Base-by-base conservation (phyloP, 2,113 vertebrate species). In the Apeltes quadracus region DNA sequence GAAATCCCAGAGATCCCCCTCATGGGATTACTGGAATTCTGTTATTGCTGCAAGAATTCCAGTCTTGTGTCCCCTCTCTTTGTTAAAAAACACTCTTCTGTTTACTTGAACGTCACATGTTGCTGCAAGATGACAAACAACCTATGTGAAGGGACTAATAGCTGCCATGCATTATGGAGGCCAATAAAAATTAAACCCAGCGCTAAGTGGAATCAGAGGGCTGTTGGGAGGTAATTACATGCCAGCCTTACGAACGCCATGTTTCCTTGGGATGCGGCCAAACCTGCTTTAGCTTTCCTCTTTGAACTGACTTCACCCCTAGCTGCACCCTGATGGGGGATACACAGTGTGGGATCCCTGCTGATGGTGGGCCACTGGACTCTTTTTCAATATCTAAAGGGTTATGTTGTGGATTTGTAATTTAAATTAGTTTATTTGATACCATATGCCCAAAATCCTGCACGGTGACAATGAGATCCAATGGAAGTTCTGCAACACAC, bases 221-320 rank as follows among this genome's bases (percentile, higher is more conserved):
- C 77, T 87, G 73, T 72, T 79, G 53, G 64, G 78, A 69, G 69
- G 73, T 79, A 89, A 88, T 89, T 79, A 89, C 78, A 86, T 68
- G 59, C 59, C 78, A 82, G 74, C 78, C 66, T 83, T 61, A 74
- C 53, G 58, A 81, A 79, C 81, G 69, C 61, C 61, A 70, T 13
- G 29, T 80, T 87, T 83, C 70, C 44, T 70, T 78, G 69, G 83
- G 85, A 75, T 50, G 66, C 54, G 23, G 75, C 77, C 84, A 88
- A 73, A 81, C 74, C 55, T 85, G 75, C 70, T 81, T 69, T 64
- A 85, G 67, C 72, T 75, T 78, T 79, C 54, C 62, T 75, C 72
- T 76, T 72, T 84, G 69, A 82, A 82, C 70, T 72, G 48, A 61
- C 55, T 78, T 76, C 74, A 88, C 82, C 82, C 79, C 63, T 39